Base-by-base conservation (phyloP, 2,888 invertebrate species). In the Cheilosia vernalis region DNA sequence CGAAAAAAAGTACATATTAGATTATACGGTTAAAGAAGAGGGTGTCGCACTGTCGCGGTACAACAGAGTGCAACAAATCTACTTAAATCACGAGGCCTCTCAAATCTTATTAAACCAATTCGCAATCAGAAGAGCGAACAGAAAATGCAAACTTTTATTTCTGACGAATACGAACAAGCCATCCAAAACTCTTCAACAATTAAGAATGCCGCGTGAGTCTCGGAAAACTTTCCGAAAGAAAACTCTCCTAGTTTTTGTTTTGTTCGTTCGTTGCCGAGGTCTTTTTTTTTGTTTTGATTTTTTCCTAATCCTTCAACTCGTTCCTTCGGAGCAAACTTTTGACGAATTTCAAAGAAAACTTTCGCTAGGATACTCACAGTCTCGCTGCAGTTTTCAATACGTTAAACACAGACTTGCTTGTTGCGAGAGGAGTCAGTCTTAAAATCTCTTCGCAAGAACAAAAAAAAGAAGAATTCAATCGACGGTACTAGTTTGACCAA, bases 131-230 rank as follows among this genome's bases (percentile, higher is more conserved):
- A 69, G 51, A 63, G 21, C 40, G 21, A 33, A 61, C 7, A 4
- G 24, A 53, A 53, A 40, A 49, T 17, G 7, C 33, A 53, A 81
- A 72, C 72, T 82, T 66, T 55, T 81, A 27, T 63, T 63, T 37
- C 58, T 19, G 55, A 49, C 56, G 49, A 69, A 15, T 42, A 53
- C 78, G 24, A 70, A 79, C 64, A 73, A 60, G 55, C 49, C 67
- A 78, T 69, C 47, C 33, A 56, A 67, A 72, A 73, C 83, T 79
- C 84, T 70, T 70, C 53, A 84, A 76, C 84, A 84, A 84, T 84
- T 84, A 84, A 69, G 84, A 84, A 84, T 70, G 80, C 80, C 84
- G 79, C 84, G 84, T 79, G 66, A 80, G 76, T 79, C 80, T 55
- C 44, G 7, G 37, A 10, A 63, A 73, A 64, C n/a, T 66, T 73